Conservation (phyloP, 1,140 invertebrate species). For the Meloidogyne hapla region DNA sequence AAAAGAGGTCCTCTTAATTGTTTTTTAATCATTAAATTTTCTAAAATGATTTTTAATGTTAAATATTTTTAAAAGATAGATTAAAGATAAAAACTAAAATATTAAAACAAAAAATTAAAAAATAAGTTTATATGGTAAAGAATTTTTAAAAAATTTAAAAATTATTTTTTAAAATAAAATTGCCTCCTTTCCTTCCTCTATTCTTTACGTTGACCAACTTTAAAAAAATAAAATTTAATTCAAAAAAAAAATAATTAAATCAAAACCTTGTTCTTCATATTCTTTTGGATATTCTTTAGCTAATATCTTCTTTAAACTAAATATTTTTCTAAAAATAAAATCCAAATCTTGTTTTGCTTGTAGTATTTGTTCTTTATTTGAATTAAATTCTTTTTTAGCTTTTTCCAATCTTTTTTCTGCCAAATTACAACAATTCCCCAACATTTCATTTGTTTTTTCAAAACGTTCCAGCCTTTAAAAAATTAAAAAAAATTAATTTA, state of each 20-base stretch:
- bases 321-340: constrained; percentile 41
- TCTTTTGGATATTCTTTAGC: constrained; percentile 40
- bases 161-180: too few relatives aligned
- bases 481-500: too few relatives aligned
- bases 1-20: background rate
- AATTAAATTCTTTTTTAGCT: constrained; percentile 37
- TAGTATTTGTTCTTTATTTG: constrained; percentile 34
- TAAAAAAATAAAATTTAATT: background rate
- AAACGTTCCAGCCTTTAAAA: constrained; percentile 46
- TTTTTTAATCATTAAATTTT: background rate
- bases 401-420: constrained; percentile 44
- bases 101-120: background rate
- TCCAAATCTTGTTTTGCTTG: constrained; percentile 48
- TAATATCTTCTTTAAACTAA: constrained; percentile 31
- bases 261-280: constrained; percentile 41
- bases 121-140: background rate
- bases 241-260: constrained; percentile 3
- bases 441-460: constrained; percentile 51
- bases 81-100: background rate
- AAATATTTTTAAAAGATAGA: background rate
- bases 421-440: constrained; percentile 35
- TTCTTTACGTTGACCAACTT: background rate
- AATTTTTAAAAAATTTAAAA: background rate
- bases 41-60: too few relatives aligned
- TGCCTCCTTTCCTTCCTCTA: background rate